These are phyloP conservation scores for Cheilosia urbana DNA, from an alignment of 2,888 invertebrate genomes.

Conservation along the genomic window DNA sequence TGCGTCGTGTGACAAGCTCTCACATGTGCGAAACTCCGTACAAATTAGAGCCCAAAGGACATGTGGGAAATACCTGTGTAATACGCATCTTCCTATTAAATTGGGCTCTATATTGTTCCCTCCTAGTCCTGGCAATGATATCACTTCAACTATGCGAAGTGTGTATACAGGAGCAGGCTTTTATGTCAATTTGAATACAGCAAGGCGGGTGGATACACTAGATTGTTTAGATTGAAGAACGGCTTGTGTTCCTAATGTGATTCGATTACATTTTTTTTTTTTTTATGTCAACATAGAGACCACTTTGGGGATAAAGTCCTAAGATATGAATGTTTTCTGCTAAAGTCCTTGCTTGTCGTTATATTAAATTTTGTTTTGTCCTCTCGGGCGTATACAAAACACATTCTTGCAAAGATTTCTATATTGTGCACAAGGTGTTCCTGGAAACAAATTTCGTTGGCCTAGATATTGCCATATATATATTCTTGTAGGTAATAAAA, in stretches of 20 bases:
- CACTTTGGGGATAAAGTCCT: background rate
- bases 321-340: background rate
- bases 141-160: constrained; percentile 29
- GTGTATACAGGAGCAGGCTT: constrained; percentile 9
- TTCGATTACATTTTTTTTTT: constrained; percentile 33
- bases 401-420: constrained; percentile 18
- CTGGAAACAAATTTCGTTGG: background rate
- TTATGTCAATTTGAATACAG: constrained; percentile 20
- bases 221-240: constrained; percentile 40
- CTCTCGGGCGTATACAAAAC: constrained; percentile 19
- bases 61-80: constrained; percentile 57
- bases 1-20: constrained; percentile 9
- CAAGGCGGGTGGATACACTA: constrained; percentile 4
- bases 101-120: constrained; percentile 35
- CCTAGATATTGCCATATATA: background rate
- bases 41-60: constrained; percentile 45
- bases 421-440: constrained; percentile 9
- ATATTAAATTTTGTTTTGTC: constrained; percentile 11
- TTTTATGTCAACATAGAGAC: background rate
- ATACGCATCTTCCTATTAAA: constrained; percentile 65
- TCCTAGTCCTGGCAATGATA: constrained; percentile 47
- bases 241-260: constrained; percentile 42
- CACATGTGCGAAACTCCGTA: constrained; percentile 53
- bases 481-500: background rate
- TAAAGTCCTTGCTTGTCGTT: constrained; percentile 2